Conservation (phyloP, 2,888 invertebrate species). For the Acholoe squamosa region DNA sequence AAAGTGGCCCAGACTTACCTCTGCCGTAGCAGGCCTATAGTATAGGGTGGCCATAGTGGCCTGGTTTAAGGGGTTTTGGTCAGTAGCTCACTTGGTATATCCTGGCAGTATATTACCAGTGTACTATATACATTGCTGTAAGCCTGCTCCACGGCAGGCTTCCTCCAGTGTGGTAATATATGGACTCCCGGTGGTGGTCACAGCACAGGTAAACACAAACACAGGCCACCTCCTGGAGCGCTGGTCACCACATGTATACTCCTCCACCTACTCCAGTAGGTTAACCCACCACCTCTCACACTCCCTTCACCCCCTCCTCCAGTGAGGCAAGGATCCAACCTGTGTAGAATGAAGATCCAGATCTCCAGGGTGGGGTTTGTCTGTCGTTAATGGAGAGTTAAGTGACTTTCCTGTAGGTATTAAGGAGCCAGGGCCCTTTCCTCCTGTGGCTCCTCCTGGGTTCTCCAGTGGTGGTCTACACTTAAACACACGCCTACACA, state of each 20-base stretch:
- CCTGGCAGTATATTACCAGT: too few relatives aligned
- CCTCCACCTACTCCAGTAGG: background rate
- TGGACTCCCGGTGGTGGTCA: background rate
- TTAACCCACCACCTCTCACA: too few relatives aligned
- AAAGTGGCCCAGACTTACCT: conserved; percentile 73
- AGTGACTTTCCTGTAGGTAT: too few relatives aligned
- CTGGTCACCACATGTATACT: background rate
- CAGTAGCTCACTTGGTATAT: background rate
- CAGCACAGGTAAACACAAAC: conserved; percentile 23
- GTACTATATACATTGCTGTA: background rate
- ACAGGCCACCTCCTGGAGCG: background rate
- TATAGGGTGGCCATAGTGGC: conserved; percentile 80
- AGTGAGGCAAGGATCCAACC: too few relatives aligned
- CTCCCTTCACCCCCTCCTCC: too few relatives aligned
- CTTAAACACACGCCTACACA: too few relatives aligned
- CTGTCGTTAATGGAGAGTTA: too few relatives aligned
- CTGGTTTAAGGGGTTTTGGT: background rate
- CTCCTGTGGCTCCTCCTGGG: too few relatives aligned
- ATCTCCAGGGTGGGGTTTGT: too few relatives aligned
- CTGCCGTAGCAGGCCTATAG: conserved; percentile 79
- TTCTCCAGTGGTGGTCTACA: too few relatives aligned
- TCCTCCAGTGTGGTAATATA: background rate
- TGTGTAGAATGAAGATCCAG: too few relatives aligned
- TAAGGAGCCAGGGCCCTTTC: too few relatives aligned
- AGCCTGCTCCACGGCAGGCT: background rate